Evolutionary conservation across 1,140 invertebrate species (phyloP).

Genomic region (Cydia pomonella): DNA sequence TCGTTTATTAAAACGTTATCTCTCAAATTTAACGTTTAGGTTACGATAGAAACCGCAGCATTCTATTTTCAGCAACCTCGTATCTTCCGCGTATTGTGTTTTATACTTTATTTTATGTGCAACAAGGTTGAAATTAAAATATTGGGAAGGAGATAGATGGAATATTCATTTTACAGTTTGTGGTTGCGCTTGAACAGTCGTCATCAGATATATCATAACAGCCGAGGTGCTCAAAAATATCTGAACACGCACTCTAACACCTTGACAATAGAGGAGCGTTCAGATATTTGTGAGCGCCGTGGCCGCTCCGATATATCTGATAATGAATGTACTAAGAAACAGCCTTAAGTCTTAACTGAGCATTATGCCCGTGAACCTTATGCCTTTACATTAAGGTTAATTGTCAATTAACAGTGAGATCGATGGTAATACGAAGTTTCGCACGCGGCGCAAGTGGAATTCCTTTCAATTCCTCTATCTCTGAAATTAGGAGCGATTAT

Average conservation of each 20-base stretch:
- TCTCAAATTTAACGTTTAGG: background rate
- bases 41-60: conserved; percentile 4
- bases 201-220: too few relatives aligned
- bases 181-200: background rate
- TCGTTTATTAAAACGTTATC: conserved; percentile 9
- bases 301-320: too few relatives aligned
- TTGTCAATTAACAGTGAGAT: too few relatives aligned
- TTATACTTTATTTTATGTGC: background rate
- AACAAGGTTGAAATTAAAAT: background rate
- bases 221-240: too few relatives aligned
- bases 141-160: background rate
- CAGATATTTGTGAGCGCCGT: too few relatives aligned
- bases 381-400: too few relatives aligned
- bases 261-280: too few relatives aligned
- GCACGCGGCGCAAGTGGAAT: background rate
- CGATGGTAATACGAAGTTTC: conserved; percentile 15
- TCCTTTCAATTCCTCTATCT: background rate
- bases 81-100: background rate
- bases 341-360: too few relatives aligned
- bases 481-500: background rate
- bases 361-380: too few relatives aligned
- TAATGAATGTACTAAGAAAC: too few relatives aligned
- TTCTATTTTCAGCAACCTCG: background rate
- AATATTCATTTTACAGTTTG: background rate
- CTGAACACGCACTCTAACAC: too few relatives aligned